Evolutionary conservation across 2,888 invertebrate species (phyloP), one percentile per base, ranked within the genome.

Genomic region (Macaria liturata): DNA sequence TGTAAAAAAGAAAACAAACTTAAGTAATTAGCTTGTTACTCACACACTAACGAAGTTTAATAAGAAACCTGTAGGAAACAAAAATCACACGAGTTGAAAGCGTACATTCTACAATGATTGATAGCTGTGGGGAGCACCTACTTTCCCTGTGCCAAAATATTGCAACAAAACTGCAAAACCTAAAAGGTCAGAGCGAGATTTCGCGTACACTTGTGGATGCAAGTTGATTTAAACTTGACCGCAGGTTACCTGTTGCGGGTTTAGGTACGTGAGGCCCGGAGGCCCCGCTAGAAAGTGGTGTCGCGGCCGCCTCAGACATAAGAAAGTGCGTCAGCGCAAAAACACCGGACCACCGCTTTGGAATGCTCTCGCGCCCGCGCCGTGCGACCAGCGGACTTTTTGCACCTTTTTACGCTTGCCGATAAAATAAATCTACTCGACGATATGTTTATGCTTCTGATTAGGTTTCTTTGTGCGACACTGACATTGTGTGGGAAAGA

Each of bases 251-350:
- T 51, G 59, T 31, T 37, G 52, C 43, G 32, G 54, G 56, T 64
- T 73, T 46, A 48, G 54, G 66, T 72, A 74, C 75, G 71, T 72
- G 71, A 66, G 69, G 70, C 73, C 72, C 70, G 64, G 61, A 54
- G 44, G 51, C 55, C 62, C 66, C 67, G 57, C 84, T 60, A 86
- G 88, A 89, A 88, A 89, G 88, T 87, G 83, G 55, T 54, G 59
- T 46, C 52, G 43, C 46, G 40, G 42, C 32, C 77, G 79, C 80
- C 79, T 76, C 75, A 72, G 69, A 67, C 75, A 79, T 81, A 88
- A 82, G 88, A 88, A 89, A 88, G 88, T 86, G 86, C 84, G 87
- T 83, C 72, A 71, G 76, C 72, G 79, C 80, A 81, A 83, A 86
- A 86, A 86, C 83, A 79, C 67, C 70, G 71, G 67, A 71, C 74